Percentiles rank a stretch among this genome's conserved stretches.
Conservation (phyloP, 2,888 invertebrate genomes). For the Epistrophe eligans region DNA sequence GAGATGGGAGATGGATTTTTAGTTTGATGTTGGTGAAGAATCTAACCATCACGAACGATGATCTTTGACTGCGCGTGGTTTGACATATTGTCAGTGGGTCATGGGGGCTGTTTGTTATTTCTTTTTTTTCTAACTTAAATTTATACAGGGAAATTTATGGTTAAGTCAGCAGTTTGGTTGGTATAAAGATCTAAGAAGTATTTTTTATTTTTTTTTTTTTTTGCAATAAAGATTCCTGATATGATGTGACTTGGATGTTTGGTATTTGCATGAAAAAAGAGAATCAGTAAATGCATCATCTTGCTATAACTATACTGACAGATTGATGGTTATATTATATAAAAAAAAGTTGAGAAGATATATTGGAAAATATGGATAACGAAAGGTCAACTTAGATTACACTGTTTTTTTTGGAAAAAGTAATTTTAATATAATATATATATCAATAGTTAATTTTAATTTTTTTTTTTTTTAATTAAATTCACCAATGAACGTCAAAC, state of each 20-base stretch:
- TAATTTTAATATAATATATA: too few species aligned
- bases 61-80: constrained; percentile 71
- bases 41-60: constrained; percentile 40
- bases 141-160: constrained; percentile 56
- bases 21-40: neutral
- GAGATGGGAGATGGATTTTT: constrained; percentile 1
- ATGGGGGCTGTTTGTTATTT: constrained; percentile 56
- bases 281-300: constrained; percentile 54
- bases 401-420: too few species aligned
- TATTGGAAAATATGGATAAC: too few species aligned
- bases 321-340: constrained; percentile 34
- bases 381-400: too few species aligned
- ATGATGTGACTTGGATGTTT: constrained; percentile 11
- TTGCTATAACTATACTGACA: constrained; percentile 16
- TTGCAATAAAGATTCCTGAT: constrained; percentile 36
- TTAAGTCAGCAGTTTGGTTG: constrained; percentile 27
- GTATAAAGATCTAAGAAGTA: neutral
- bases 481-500: too few species aligned
- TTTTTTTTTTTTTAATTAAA: too few species aligned
- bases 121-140: constrained; percentile 1
- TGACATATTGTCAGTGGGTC: constrained; percentile 76
- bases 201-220: neutral
- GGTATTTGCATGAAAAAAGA: constrained; percentile 37
- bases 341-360: neutral
- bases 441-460: too few species aligned